A percentile compares a stretch with the other conserved stretches of the same genome.
phyloP scores from a whole-genome alignment of 2,797 vertebrate species.

The Pogoniulus pusillus region DNA sequence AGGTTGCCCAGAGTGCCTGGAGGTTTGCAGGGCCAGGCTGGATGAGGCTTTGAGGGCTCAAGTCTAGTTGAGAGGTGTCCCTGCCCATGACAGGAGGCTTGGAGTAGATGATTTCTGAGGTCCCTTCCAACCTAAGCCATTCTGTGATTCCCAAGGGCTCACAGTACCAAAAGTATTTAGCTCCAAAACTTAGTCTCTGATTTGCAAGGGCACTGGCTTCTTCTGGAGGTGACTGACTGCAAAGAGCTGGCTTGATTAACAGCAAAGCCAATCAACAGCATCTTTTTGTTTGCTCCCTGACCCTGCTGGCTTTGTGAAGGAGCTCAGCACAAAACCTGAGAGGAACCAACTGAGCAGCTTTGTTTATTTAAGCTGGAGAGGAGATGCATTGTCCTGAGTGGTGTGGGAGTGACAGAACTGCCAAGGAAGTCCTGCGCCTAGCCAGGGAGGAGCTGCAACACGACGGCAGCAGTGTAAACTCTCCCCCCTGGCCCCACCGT shows the following conservation, averaged over 20 bases:
- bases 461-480: constrained; percentile 28
- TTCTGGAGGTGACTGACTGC: constrained; percentile 4
- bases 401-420: background rate
- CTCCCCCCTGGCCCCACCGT: background rate
- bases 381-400: constrained; percentile 51
- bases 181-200: background rate
- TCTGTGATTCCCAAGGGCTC: background rate
- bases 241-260: constrained; percentile 27
- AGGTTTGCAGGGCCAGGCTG: no score
- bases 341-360: constrained; percentile 14
- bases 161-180: background rate
- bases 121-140: no score
- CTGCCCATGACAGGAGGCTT: no score
- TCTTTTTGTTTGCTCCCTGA: constrained; percentile 40
- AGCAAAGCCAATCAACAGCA: constrained; percentile 19
- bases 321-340: background rate
- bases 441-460: constrained; percentile 27
- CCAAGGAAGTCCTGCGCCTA: constrained; percentile 50
- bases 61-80: no score
- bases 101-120: no score
- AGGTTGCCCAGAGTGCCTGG: no score
- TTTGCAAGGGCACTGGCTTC: background rate
- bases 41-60: no score
- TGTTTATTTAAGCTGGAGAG: constrained; percentile 55
- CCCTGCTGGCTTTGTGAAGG: background rate